phyloP scores from a whole-genome alignment of 1,140 invertebrate genomes.

The Zaprionus inermis region DNA sequence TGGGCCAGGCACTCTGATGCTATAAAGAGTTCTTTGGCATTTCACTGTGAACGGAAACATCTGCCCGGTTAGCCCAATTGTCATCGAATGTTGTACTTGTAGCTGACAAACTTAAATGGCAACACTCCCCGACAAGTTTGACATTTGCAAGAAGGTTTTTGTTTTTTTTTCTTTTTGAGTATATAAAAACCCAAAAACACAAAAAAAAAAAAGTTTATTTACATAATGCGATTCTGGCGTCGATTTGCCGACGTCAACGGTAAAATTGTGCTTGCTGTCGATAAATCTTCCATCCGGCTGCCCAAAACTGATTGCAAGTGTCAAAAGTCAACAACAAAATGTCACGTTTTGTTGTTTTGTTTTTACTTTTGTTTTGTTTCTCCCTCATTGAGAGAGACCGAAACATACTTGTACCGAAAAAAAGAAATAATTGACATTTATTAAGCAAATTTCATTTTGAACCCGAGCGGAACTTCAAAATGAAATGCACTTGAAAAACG shows the following conservation, averaged over 20 bases:
- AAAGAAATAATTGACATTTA: constrained; percentile 72
- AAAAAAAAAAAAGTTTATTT: constrained; percentile 46
- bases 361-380: constrained; percentile 40
- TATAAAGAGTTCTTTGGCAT: constrained; percentile 40
- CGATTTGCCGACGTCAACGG: constrained; percentile 54
- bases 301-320: constrained; percentile 77
- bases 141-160: constrained; percentile 65
- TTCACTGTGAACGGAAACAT: constrained; percentile 26
- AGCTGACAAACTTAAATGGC: constrained; percentile 59
- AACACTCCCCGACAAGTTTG: constrained; percentile 54
- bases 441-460: constrained; percentile 50
- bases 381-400: constrained; percentile 24
- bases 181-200: constrained; percentile 19
- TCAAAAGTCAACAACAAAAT: constrained; percentile 80
- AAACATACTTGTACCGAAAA: too few relatives aligned
- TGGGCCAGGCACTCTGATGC: constrained; percentile 33
- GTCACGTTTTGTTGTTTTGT: constrained; percentile 77
- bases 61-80: constrained; percentile 36
- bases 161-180: constrained; percentile 13
- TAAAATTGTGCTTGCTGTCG: constrained; percentile 34
- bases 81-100: constrained; percentile 26
- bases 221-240: constrained; percentile 45
- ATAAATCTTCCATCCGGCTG: constrained; percentile 68
- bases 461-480: constrained; percentile 31
- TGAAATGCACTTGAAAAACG: constrained; percentile 60